Base-by-base conservation (phyloP, 2,888 invertebrate genomes). In the Saturnia pavonia region DNA sequence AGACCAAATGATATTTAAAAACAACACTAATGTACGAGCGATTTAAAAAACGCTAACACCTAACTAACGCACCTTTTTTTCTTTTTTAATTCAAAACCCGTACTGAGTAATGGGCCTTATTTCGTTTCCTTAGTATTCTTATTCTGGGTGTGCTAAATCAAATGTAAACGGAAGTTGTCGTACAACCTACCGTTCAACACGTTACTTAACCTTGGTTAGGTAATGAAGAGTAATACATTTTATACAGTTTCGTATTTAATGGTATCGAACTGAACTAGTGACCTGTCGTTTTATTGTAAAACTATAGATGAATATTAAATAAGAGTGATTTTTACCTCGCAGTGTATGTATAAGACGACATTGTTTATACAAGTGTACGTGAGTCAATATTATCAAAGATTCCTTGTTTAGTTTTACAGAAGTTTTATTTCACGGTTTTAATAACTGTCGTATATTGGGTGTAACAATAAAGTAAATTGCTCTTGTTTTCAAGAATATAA, bases 131-230 rank as follows among this genome's bases (percentile, higher is more conserved):
- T 8, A 40, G 9, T 40, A n/a, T 19, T n/a, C 3, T 65, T 40
- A 40, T 65, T 40, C 3, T 65, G 9, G 9, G 7, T 40, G n/a
- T 60, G 57, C 65, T 69, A 69, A 63, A 45, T 69, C 70, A 51
- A 48, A 66, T 48, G 65, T n/a, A 70, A 65, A 66, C 70, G 70
- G 70, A 70, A 70, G 34, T 70, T n/a, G 27, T 19, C 25, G 40
- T 65, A 40, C 40, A 40, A 51, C 40, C 40, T 27, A n/a, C 60
- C 45, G 42, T 8, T 48, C 45, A 9, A 1, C 66, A 51, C 34
- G 1, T 25, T 43, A 51, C 51, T 45, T 68, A 40, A 68, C 54
- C 68, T 54, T 68, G 68, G 68, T 54, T 27, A 19, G 51, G 40
- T 25, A 25, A 27, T 25, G 25, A 25, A 60, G 25, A 19, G 6